These are phyloP conservation scores for Oscheius sp. DNA, from an alignment of 2,888 invertebrate species.

Conservation along the genomic window DNA sequence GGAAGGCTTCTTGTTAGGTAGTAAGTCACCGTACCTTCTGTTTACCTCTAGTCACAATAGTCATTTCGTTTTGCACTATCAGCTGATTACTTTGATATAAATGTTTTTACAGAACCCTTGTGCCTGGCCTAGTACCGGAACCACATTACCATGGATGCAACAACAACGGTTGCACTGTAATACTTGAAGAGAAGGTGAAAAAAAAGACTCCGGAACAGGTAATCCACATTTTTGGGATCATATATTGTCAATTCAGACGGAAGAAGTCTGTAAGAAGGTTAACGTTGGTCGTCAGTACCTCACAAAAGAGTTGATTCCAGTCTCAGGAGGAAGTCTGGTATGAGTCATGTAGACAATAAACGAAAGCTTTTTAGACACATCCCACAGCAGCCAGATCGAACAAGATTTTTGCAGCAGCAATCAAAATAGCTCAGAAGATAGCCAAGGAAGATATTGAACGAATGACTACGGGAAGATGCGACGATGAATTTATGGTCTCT, in stretches of 20 bases:
- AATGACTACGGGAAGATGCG: conserved; percentile 1
- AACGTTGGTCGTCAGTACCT: conserved; percentile 14
- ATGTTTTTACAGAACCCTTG: background rate
- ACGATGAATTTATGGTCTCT: conserved; percentile 18
- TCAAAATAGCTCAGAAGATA: conserved; percentile 16
- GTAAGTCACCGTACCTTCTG: background rate
- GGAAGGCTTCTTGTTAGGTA: conserved; percentile 23
- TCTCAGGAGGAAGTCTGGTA: conserved; percentile 18
- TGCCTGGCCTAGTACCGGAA: conserved; percentile 5
- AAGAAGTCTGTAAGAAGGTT: conserved; percentile 9
- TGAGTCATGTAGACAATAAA: no score
- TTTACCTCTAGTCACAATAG: background rate
- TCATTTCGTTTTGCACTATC: background rate
- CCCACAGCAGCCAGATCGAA: conserved; percentile 2
- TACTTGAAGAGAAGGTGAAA: conserved; percentile 3
- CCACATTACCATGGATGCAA: background rate
- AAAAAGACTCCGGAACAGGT: conserved; percentile 8
- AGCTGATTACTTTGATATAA: background rate
- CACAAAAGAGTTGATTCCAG: conserved; percentile 17
- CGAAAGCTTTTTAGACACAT: conserved; percentile 2
- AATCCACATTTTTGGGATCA: background rate
- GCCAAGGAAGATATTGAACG: conserved; percentile 20
- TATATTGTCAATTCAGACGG: background rate
- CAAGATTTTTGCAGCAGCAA: conserved; percentile 14
- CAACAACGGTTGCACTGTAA: background rate